Evolutionary conservation across 2,888 invertebrate species (phyloP).

Genomic region (Erebia ligea): DNA sequence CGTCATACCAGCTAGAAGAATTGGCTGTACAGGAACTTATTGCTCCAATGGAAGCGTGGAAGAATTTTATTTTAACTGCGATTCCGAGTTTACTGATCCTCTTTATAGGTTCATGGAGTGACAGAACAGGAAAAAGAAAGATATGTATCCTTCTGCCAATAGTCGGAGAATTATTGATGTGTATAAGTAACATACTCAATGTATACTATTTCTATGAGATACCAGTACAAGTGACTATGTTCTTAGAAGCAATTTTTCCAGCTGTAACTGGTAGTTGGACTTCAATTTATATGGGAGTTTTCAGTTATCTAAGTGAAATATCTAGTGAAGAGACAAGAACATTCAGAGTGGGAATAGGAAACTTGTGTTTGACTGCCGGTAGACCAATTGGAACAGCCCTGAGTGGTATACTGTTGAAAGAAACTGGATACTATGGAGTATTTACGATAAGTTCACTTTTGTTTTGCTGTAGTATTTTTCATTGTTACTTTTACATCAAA

Average conservation of each 20-base stretch:
- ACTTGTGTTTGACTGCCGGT: constrained; percentile 70
- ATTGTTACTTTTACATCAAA: constrained; percentile 70
- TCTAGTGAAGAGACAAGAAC: constrained; percentile 82
- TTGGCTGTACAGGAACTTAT: constrained; percentile 82
- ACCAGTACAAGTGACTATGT: constrained; percentile 77
- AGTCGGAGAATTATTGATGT: constrained; percentile 77
- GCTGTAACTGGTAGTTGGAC: constrained; percentile 82
- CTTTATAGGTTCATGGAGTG: constrained; percentile 85
- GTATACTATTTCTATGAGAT: constrained; percentile 80
- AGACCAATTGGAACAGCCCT: constrained; percentile 70
- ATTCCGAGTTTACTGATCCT: constrained; percentile 82
- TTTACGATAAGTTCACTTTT: constrained; percentile 69
- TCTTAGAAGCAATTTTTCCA: constrained; percentile 78
- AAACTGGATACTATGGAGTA: constrained; percentile 79
- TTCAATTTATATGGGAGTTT: constrained; percentile 80
- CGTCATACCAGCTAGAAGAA: constrained; percentile 85
- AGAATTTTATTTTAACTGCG: constrained; percentile 78
- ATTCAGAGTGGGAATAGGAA: constrained; percentile 81
- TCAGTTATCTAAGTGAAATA: constrained; percentile 84
- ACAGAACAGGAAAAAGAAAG: constrained; percentile 81
- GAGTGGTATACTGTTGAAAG: constrained; percentile 69
- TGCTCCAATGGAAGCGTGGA: constrained; percentile 81
- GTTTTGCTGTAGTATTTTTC: constrained; percentile 68
- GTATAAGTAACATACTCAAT: constrained; percentile 76
- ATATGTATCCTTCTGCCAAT: constrained; percentile 83